Evolutionary conservation across 2,113 vertebrate genomes (phyloP), one percentile per base, ranked within the genome.

Genomic region (Aspiorhynchus laticeps): DNA sequence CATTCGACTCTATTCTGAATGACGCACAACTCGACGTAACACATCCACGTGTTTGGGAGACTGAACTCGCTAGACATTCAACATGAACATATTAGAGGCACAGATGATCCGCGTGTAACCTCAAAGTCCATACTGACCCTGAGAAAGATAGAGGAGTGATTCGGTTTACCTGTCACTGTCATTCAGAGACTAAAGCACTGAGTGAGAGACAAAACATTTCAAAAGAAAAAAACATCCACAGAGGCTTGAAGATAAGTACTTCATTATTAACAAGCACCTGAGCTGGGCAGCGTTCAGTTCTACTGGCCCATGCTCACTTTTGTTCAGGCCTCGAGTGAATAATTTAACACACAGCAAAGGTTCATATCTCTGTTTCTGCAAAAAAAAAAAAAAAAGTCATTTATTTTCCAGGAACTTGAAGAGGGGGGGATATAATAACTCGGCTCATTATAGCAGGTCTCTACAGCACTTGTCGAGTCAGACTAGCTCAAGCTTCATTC

Each of bases 181-280:
- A 43, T 63, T 80, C 21, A 28, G 26, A 65, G 17, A 24, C 4
- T 51, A 43, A 59, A 85, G 24, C 56, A 82, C 5, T n/a, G 31
- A 38, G 63, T 33, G n/a, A 74, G 61, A 26, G 26, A 74, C 9
- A 21, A 31, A 51, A 63, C 24, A 51, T 65, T 65, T 21, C 26
- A 36, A 63, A 17, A 73, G 21, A 36, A 46, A 75, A 46, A 46
- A 67, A 56, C 41, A 24, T 76, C 19, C 28, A 67, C 24, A 85
- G 15, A 36, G 71, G 84, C 63, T 61, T 56, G 28, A 46, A 65
- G 28, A 7, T 41, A 11, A 24, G 33, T 41, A 5, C 63, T 91
- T 83, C 71, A 89, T 89, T 90, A 90, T 89, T 90, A 88, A 91
- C 74, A 82, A 86, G 87, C 83, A 88, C 56, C 89, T 78, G 85